Evolutionary conservation across 2,113 vertebrate genomes (phyloP).

Genomic region (Xiphophorus couchianus): DNA sequence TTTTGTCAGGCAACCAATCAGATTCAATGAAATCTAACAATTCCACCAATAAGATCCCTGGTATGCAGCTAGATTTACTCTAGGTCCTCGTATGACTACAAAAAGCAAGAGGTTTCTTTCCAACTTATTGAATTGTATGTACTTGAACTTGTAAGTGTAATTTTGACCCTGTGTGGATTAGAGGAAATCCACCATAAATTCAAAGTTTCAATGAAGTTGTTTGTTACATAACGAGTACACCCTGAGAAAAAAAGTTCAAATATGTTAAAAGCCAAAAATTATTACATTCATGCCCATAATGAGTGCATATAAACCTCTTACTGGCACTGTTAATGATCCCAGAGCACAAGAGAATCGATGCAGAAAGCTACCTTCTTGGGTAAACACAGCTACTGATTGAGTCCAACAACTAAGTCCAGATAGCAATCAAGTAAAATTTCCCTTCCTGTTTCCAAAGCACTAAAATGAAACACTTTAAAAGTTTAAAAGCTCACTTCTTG

Average conservation of each 20-base stretch:
- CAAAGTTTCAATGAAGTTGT: no score
- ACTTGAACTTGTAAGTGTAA: neutral
- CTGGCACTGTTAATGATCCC: neutral
- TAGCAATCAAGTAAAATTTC: slow-evolving; percentile 12
- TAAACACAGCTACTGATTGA: neutral
- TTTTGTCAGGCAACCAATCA: neutral
- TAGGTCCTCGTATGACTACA: neutral
- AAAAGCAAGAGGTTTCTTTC: neutral
- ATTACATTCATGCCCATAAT: no score
- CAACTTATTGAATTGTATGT: neutral
- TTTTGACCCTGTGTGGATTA: no score
- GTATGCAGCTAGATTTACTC: neutral
- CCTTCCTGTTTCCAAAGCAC: neutral
- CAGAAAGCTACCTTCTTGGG: neutral
- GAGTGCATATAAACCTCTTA: no score
- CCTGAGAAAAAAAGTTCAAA: no score
- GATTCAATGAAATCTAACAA: neutral
- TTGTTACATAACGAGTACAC: no score
- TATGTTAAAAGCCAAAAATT: no score
- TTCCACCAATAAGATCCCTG: neutral
- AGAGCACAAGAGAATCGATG: neutral
- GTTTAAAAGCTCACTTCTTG: neutral
- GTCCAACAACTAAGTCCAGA: slow-evolving; percentile 11
- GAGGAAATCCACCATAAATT: no score
- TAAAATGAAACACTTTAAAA: slow-evolving; percentile 1